Evolutionary conservation across 2,113 vertebrate species (phyloP).

Genomic region (Oceanodroma tethys): DNA sequence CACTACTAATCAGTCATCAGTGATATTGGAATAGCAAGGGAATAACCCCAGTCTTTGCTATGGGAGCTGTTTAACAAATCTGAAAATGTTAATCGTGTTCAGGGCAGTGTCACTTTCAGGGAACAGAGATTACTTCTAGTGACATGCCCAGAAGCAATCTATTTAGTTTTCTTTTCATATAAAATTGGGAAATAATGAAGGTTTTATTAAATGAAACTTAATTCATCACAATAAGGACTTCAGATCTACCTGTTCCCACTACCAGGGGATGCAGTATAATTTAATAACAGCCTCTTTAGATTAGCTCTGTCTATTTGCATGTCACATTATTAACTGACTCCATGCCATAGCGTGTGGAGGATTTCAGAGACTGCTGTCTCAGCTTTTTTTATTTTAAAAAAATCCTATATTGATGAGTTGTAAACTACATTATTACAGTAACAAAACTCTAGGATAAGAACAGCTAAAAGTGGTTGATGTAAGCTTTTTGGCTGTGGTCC

Average conservation of each 20-base stretch:
- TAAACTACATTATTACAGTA: background rate
- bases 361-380: background rate
- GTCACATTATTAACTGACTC: background rate
- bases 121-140: conserved; percentile 31
- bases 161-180: conserved; percentile 43
- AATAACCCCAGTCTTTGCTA: background rate
- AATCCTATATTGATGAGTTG: background rate
- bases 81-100: conserved; percentile 48
- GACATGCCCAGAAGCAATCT: conserved; percentile 11
- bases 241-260: background rate
- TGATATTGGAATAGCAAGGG: background rate
- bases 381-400: background rate
- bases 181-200: conserved; percentile 51
- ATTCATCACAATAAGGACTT: background rate
- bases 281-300: conserved; percentile 52
- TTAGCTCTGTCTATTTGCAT: background rate
- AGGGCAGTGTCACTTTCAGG: conserved; percentile 38
- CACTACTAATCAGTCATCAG: background rate
- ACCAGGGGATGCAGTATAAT: background rate
- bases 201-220: conserved; percentile 59
- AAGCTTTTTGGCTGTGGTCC: background rate
- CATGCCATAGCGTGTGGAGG: background rate
- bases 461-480: background rate
- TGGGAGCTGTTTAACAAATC: conserved; percentile 21
- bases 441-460: background rate